phyloP scores from a whole-genome alignment of 2,797 vertebrate species.

The Scolopax bukidnonensis region DNA sequence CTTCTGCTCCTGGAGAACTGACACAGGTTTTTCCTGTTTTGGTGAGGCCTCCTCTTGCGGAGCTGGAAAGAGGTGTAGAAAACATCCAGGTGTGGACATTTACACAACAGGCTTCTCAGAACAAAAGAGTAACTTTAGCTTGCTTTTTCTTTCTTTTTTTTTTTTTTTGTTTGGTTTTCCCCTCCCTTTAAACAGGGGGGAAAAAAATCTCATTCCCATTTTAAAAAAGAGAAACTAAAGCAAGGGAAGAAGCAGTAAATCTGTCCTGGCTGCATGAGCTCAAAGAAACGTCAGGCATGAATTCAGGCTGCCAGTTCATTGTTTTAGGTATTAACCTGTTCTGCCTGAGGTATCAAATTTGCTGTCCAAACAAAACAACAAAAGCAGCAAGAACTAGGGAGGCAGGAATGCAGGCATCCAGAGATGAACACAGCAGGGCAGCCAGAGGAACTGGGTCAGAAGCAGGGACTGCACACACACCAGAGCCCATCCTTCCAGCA shows the following conservation, averaged over 20 bases:
- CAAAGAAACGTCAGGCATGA: not conserved
- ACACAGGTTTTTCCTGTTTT: slow-evolving; percentile 21
- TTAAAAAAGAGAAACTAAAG: not conserved
- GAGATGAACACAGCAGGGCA: accelerated
- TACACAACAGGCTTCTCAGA: not conserved
- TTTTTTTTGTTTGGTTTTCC: accelerated
- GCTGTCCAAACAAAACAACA: not conserved
- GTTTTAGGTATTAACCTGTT: not conserved
- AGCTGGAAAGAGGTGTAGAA: slow-evolving; percentile 48
- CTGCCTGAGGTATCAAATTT: not conserved
- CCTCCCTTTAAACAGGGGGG: not conserved
- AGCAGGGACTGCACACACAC: not conserved
- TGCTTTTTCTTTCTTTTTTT: too few relatives aligned
- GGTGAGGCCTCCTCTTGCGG: slow-evolving; percentile 20
- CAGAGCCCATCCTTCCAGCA: not conserved
- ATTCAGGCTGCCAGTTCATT: not conserved
- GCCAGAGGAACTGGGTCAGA: not conserved
- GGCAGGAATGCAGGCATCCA: not conserved
- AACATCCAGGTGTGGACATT: not conserved
- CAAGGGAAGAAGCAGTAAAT: not conserved
- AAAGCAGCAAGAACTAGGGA: not conserved
- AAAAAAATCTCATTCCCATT: not conserved
- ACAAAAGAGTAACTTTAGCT: not conserved
- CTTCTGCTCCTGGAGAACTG: slow-evolving; percentile 44
- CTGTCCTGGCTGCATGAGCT: not conserved